These are phyloP conservation scores for Melierax canorus DNA, from an alignment of 2,113 vertebrate species.

Conservation along the genomic window DNA sequence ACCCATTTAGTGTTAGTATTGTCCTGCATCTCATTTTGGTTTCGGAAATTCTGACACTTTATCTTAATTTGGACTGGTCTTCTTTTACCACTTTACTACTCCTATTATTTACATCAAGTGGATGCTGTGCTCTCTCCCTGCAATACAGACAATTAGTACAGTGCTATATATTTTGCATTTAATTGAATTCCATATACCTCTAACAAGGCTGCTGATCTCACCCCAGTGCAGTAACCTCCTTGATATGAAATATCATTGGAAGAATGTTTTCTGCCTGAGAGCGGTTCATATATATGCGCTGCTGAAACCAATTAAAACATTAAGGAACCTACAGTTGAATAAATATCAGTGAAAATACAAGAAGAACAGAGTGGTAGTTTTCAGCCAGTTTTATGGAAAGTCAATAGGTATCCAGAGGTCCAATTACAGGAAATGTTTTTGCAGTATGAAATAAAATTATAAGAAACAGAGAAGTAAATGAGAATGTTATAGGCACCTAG, in stretches of 20 bases:
- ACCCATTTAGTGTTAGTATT: background rate
- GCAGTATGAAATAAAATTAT: conserved; percentile 18
- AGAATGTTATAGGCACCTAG: conserved; percentile 5
- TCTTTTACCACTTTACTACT: background rate
- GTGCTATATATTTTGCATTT: background rate
- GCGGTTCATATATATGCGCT: background rate
- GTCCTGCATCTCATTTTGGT: background rate
- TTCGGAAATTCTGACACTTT: background rate
- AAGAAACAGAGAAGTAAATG: conserved; percentile 31
- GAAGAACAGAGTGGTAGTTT: background rate
- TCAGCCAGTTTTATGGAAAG: conserved; percentile 8
- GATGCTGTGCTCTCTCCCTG: background rate
- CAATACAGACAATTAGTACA: background rate
- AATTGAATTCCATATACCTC: background rate
- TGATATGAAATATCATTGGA: background rate
- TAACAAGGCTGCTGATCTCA: background rate
- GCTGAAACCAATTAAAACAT: conserved; percentile 44
- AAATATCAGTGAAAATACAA: conserved; percentile 22
- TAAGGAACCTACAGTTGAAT: conserved; percentile 1
- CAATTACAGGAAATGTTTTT: conserved; percentile 50
- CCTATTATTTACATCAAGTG: background rate
- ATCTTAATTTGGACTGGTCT: background rate
- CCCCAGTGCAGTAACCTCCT: background rate
- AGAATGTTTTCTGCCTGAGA: background rate
- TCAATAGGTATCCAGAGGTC: conserved; percentile 35